phyloP scores from a whole-genome alignment of 2,888 invertebrate species.

The Xestia c-nigrum region DNA sequence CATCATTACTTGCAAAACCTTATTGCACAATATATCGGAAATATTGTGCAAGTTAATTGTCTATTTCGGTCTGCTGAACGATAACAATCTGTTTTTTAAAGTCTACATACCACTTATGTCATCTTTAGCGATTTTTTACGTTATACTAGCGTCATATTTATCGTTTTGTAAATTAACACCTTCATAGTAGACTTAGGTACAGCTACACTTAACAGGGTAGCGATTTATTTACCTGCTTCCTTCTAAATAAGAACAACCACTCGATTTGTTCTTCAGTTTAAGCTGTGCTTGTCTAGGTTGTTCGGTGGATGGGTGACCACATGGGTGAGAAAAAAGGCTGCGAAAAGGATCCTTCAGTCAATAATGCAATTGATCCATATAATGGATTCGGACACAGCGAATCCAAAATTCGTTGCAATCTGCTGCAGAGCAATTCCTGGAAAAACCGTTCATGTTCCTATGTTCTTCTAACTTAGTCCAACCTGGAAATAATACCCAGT shows the following conservation, averaged over 20 bases:
- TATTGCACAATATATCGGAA: background rate
- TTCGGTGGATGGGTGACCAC: no score
- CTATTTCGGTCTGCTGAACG: background rate
- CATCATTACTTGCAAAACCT: background rate
- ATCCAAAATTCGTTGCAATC: background rate
- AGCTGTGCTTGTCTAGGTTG: no score
- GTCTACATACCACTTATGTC: background rate
- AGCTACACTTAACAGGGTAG: background rate
- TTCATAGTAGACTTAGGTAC: background rate
- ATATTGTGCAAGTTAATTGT: background rate
- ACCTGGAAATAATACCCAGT: background rate
- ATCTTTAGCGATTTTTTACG: background rate
- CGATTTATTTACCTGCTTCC: background rate
- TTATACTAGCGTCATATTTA: background rate
- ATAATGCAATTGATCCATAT: no score
- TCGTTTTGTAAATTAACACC: background rate
- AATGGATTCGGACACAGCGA: no score
- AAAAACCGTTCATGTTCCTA: background rate
- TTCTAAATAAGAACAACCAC: background rate
- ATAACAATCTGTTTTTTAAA: background rate
- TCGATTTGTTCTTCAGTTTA: no score
- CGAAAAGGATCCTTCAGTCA: no score
- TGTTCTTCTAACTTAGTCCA: background rate
- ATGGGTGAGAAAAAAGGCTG: no score
- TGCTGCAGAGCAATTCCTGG: background rate